Base-by-base conservation (phyloP, 2,888 invertebrate species). In the Odiellus spinosus region DNA sequence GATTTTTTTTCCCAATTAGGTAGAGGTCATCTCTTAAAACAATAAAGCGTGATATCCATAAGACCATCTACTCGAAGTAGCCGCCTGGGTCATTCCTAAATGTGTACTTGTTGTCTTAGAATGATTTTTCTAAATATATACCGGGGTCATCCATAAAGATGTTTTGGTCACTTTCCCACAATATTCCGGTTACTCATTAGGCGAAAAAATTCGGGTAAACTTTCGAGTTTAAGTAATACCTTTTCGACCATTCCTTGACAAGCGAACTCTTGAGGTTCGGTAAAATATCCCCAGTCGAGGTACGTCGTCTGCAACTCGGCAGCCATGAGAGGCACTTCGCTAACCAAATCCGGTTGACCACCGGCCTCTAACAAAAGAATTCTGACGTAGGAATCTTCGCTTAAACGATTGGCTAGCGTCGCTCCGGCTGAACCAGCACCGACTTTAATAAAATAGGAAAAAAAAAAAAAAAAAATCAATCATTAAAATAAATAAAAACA, bases 321-420 rank as follows among this genome's bases (percentile, higher is more conserved):
- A 3, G 58, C 56, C 77, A 87, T 83, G 2, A 86, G 84, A 0
- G 88, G 88, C 42, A 87, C 82, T 63, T 86, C 85, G 1, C 84
- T 78, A 1, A 85, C 85, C 0, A 85, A 82, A 0, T 86, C 84
- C 2, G 61, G 61, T 32, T 59, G 50, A 2, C 58, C 60, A 5
- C 64, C 64, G 1, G 64, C 63, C 56, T 64, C 64, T 21, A 64
- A 44, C 21, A 64, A 48, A 19, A 64, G 55, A 8, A 64, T 61
- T 32, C 45, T 51, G 11, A 55, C 48, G 5, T 38, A n/a, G 1
- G 54, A 51, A 41, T 60, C 55, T 51, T 63, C 62, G 6, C 58
- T 55, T 19, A 61, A 52, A 11, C 60, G 53, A 40, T 53, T 56
- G 12, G 61, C 61, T 5, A 61, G 50, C 19, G 59, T 59, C 12